A percentile compares a stretch with the other conserved stretches of the same genome.
These are phyloP conservation scores for Pluvianellus socialis DNA, from an alignment of 2,113 vertebrate species.

Conservation along the genomic window DNA sequence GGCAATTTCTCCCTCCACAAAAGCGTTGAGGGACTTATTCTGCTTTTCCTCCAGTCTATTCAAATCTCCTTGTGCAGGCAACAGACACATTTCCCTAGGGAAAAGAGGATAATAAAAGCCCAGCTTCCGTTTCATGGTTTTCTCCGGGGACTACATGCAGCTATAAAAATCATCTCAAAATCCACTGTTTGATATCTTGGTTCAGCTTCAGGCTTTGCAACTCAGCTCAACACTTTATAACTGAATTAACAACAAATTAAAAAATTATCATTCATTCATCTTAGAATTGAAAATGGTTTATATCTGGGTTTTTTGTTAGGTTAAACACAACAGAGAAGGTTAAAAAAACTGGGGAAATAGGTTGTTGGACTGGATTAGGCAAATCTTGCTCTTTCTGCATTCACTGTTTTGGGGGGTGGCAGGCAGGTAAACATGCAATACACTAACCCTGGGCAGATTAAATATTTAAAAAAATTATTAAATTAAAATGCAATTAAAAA, in stretches of 20 bases:
- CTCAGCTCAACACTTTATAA: background rate
- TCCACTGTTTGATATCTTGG: background rate
- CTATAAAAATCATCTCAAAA: background rate
- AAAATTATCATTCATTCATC: background rate
- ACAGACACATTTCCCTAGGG: background rate
- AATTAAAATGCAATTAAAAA: background rate
- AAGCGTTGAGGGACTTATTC: background rate
- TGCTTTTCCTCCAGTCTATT: background rate
- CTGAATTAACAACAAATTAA: background rate
- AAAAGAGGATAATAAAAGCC: background rate
- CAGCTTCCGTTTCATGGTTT: background rate
- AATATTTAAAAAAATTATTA: accelerated
- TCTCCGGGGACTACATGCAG: background rate
- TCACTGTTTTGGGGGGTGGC: background rate
- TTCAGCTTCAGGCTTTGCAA: background rate
- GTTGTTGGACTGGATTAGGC: background rate
- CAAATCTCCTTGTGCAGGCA: background rate
- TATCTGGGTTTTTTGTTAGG: background rate
- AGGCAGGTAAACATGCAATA: background rate
- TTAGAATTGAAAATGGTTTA: background rate
- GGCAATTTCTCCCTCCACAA: background rate
- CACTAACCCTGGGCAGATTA: background rate
- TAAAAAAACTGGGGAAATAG: background rate
- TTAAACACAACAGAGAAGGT: background rate
- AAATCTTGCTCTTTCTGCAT: background rate